Base-by-base conservation (phyloP, 2,113 vertebrate genomes). In the Gymnocephalus cernua region DNA sequence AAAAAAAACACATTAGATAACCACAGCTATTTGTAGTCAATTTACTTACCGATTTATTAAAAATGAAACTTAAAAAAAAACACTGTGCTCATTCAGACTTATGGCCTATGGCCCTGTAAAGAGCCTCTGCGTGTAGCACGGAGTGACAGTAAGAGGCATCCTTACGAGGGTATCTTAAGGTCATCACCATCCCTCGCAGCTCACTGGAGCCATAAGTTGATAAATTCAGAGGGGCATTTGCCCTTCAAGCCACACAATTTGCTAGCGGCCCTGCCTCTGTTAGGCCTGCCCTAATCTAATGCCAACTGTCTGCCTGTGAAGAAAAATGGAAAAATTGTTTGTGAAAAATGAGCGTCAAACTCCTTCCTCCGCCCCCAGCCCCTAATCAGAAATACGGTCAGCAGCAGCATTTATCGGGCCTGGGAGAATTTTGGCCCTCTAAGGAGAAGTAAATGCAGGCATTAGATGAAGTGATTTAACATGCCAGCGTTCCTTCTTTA, bases 181-280 rank as follows among this genome's bases (percentile, higher is more conserved):
- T 95, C 92, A 92, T 93, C 93, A 93, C 85, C 84, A 89, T 93
- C 89, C 90, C 86, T 91, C 74, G 86, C 89, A 93, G 91, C 91
- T 93, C 90, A 89, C 79, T 92, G 86, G 90, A 93, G 87, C 90
- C 92, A 88, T 92, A 93, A 92, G 91, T 94, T 95, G 94, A 95
- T 95, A 92, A 93, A 93, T 95, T 93, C 94, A 93, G 93, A 89
- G 79, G 91, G 93, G 92, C 91, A 92, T 95, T 95, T 95, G 94
- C 94, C 93, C 95, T 95, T 95, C 95, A 95, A 94, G 90, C 90
- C 53, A 82, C 83, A 92, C 92, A 91, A 92, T 94, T 94, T 94
- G 92, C 94, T 95, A 89, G 90, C 86, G 93, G 93, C 88, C 86
- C 86, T 91, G 85, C 90, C 89, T 93, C 91, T 89, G 91, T 93